These are phyloP conservation scores for Arrhamphus sclerolepis DNA, from an alignment of 2,797 vertebrate genomes.

Conservation along the genomic window DNA sequence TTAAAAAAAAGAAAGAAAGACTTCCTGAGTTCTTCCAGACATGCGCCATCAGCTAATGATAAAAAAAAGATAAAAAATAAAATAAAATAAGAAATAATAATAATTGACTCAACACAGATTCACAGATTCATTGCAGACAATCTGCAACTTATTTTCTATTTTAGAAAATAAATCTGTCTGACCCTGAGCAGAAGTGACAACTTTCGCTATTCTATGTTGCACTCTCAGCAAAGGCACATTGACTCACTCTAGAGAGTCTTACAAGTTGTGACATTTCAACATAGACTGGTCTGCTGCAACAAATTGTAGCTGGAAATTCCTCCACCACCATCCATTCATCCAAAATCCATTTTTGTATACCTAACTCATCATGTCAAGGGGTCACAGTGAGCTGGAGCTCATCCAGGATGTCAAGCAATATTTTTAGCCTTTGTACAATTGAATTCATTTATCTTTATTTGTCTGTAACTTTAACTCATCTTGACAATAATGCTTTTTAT, in stretches of 20 bases:
- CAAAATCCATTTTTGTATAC: constrained; percentile 26
- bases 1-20: constrained; percentile 5
- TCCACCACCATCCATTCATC: constrained; percentile 24
- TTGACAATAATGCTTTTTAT: no score
- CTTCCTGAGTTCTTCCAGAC: background rate
- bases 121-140: constrained; percentile 12
- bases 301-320: constrained; percentile 43
- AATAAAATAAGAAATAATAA: background rate
- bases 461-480: background rate
- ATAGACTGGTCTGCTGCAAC: constrained; percentile 42
- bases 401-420: no score
- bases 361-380: background rate
- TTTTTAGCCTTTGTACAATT: background rate
- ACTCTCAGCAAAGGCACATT: constrained; percentile 72
- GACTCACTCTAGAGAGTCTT: constrained; percentile 69
- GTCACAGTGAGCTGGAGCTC: no score
- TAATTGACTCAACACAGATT: background rate
- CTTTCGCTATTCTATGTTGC: constrained; percentile 69
- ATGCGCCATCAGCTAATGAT: constrained; percentile 12
- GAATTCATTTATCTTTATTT: background rate
- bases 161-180: constrained; percentile 40
- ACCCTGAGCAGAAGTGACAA: constrained; percentile 67
- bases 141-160: constrained; percentile 33
- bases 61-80: constrained; percentile 15
- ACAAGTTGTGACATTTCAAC: constrained; percentile 69